A percentile compares a stretch with the other conserved stretches of the same genome.
These are phyloP conservation scores for Dendrolimus pini DNA, from an alignment of 2,888 invertebrate species.

Conservation along the genomic window DNA sequence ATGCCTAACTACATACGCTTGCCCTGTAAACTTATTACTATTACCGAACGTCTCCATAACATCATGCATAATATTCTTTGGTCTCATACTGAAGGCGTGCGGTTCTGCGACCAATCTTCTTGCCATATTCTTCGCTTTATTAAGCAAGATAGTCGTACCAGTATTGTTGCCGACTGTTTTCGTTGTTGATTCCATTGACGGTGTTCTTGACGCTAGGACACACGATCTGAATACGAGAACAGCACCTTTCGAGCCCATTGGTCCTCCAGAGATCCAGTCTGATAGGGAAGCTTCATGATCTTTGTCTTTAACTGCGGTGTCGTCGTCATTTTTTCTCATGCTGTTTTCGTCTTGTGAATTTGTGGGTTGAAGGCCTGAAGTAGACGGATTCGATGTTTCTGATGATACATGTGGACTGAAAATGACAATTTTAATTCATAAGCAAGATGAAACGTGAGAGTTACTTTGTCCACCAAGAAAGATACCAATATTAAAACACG, in stretches of 20 bases:
- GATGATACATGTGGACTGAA: constrained; percentile 72
- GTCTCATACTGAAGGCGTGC: constrained; percentile 52
- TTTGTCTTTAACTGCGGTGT: constrained; percentile 31
- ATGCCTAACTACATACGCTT: constrained; percentile 58
- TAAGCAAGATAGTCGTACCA: constrained; percentile 56
- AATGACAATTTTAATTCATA: constrained; percentile 12
- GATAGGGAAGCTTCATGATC: constrained; percentile 48
- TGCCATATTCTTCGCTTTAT: constrained; percentile 69
- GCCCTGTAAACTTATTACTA: constrained; percentile 36
- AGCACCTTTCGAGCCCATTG: constrained; percentile 78
- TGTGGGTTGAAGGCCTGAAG: constrained; percentile 54
- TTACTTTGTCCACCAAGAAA: too few species aligned
- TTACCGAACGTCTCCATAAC: constrained; percentile 69
- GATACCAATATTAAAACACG: too few species aligned
- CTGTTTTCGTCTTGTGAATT: constrained; percentile 38
- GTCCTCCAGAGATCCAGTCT: constrained; percentile 78
- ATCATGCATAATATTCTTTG: constrained; percentile 67
- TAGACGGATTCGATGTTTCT: constrained; percentile 63
- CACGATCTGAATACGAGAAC: constrained; percentile 82
- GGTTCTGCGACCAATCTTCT: constrained; percentile 59
- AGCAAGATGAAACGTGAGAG: too few species aligned
- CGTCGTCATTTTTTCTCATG: constrained; percentile 63
- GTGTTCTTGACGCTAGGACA: constrained; percentile 70
- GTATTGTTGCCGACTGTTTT: constrained; percentile 60
- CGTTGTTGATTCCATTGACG: constrained; percentile 63